Evolutionary conservation across 2,113 vertebrate species (phyloP), one percentile per base, ranked within the genome.

Genomic region (Pollimyrus isidori): DNA sequence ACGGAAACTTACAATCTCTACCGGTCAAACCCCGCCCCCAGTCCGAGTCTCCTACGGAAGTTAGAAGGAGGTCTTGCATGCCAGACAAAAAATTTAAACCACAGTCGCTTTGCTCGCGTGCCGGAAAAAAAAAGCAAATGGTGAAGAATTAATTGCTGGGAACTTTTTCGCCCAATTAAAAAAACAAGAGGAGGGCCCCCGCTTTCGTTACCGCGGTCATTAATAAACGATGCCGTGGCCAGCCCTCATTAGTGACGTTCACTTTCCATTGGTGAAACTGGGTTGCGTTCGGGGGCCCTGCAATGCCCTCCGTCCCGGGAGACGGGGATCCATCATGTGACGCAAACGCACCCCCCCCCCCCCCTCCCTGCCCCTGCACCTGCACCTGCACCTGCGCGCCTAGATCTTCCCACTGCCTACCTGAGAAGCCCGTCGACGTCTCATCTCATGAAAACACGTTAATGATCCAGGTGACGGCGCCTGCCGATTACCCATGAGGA

Each of bases 201-300:
- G 73, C 93, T 94, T 94, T 95, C 92, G 94, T 94, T 94, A 95
- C 93, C 89, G 85, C 89, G 86, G 87, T 91, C 93, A 93, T 95
- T 95, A 94, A 95, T 94, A 94, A 95, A 94, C 92, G 90, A 94
- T 92, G 91, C 88, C 91, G 89, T 92, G 92, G 92, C 92, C 90
- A 89, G 91, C 92, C 93, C 90, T 94, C 94, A 94, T 95, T 94
- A 94, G 92, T 90, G 92, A 89, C 90, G 35, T 1, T 76, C 39
- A 48, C 23, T 73, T 86, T 86, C 15, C 49, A 7, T 17, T 6
- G 46, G 11, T 2, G 23, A 21, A 69, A 80, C 13, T 2, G 19
- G 26, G 46, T 3, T 58, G 52, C 23, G 2, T 19, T 19, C 6
- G 7, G 50, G 62, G 76, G 10, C 49, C n/a, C 13, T 19, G 13